Percentiles rank a stretch among this genome's conserved stretches.
Conservation (phyloP, 2,797 vertebrate species). For the Percopsis omiscomaycus region DNA sequence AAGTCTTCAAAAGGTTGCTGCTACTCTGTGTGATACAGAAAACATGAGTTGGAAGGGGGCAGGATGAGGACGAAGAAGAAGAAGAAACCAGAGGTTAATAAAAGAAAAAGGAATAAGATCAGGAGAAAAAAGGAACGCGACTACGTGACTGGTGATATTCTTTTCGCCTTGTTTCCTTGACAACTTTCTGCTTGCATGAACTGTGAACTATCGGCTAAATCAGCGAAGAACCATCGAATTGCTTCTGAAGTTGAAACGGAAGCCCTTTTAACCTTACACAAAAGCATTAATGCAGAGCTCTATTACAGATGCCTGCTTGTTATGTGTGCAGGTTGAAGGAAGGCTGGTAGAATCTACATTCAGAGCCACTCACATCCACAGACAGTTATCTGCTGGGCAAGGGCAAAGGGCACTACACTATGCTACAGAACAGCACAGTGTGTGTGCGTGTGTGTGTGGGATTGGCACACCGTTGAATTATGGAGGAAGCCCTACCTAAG, state of each 20-base stretch:
- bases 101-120: not conserved
- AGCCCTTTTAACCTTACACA: conserved; percentile 41
- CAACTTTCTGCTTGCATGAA: conserved; percentile 30
- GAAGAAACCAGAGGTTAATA: no score
- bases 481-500: conserved; percentile 45
- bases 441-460: conserved; percentile 5
- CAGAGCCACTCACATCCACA: conserved; percentile 36
- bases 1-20: conserved; percentile 16
- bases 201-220: conserved; percentile 24
- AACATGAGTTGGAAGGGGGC: not conserved
- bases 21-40: not conserved
- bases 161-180: not conserved
- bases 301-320: conserved; percentile 31
- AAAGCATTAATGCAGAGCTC: conserved; percentile 29
- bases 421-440: conserved; percentile 4
- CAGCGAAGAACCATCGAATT: conserved; percentile 30
- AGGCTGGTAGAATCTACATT: conserved; percentile 48
- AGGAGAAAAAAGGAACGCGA: not conserved
- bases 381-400: conserved; percentile 34
- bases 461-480: conserved; percentile 58
- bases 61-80: not conserved
- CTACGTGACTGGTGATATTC: not conserved
- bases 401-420: conserved; percentile 56
- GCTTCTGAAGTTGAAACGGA: conserved; percentile 24
- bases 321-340: conserved; percentile 40